phyloP scores from a whole-genome alignment of 2,113 vertebrate species.

The Machaerirhynchus nigripectus region DNA sequence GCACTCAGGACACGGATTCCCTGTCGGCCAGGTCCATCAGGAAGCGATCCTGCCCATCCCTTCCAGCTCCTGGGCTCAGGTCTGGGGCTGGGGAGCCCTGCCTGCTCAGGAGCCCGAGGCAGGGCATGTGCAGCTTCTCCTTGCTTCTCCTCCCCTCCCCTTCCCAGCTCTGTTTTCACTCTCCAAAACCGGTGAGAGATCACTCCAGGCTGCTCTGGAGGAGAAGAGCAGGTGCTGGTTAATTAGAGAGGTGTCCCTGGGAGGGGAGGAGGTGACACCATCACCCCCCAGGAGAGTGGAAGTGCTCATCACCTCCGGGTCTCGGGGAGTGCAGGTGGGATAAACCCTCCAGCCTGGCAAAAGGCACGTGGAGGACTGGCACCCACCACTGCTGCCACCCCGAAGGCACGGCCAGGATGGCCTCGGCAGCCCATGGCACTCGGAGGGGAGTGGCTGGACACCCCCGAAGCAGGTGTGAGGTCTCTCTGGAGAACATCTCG shows the following conservation, averaged over 20 bases:
- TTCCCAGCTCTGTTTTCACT: neutral
- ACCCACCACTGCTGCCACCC: neutral
- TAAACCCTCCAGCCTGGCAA: neutral
- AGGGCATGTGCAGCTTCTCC: neutral
- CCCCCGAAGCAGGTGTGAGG: no score
- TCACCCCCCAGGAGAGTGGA: neutral
- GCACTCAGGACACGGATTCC: neutral
- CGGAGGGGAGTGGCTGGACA: neutral
- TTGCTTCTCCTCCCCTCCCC: neutral
- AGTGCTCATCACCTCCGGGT: neutral
- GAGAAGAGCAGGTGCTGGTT: neutral
- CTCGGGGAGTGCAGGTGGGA: neutral
- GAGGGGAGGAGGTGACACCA: neutral
- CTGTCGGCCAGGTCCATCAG: neutral
- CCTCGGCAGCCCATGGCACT: neutral
- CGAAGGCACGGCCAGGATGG: neutral
- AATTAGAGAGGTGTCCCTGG: neutral
- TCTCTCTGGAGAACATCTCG: neutral
- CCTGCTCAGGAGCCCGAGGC: neutral
- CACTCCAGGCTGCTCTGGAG: neutral
- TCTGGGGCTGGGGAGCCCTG: neutral
- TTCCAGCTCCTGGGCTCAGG: neutral
- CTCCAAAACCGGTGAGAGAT: neutral
- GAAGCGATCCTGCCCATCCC: neutral
- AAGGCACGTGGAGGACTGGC: neutral